Evolutionary conservation across 2,888 invertebrate genomes (phyloP).

Genomic region (Scaptomyza polygonia): DNA sequence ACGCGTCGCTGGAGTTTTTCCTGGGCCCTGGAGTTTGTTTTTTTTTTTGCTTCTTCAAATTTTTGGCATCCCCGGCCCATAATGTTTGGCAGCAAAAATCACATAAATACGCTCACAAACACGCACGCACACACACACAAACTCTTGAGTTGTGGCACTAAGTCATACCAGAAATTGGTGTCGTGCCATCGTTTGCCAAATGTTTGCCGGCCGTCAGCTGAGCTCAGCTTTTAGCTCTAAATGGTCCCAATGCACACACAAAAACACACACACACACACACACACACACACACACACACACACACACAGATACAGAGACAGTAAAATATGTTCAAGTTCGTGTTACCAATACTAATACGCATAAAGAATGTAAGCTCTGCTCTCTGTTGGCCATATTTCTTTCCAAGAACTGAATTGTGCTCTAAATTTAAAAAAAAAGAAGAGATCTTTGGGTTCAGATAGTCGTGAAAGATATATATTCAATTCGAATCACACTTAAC

Average conservation of each 20-base stretch:
- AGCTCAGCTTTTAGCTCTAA: constrained; percentile 61
- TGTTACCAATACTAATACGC: constrained; percentile 14
- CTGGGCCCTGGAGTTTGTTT: constrained; percentile 17
- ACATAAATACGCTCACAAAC: constrained; percentile 49
- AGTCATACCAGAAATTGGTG: constrained; percentile 47
- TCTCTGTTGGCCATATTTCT: not conserved
- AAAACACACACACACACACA: constrained; percentile 21
- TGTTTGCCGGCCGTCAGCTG: constrained; percentile 56
- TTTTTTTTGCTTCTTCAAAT: too few relatives aligned
- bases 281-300: constrained; percentile 10
- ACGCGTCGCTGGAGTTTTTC: constrained; percentile 48
- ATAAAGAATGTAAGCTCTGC: not conserved
- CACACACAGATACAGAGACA: not conserved
- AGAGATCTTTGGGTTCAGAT: not conserved
- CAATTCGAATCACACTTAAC: too few relatives aligned
- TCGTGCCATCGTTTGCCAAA: constrained; percentile 56
- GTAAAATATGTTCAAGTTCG: constrained; percentile 26
- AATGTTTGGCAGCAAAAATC: constrained; percentile 40
- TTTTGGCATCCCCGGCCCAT: constrained; percentile 52
- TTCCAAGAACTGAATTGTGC: not conserved
- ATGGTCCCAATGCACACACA: constrained; percentile 40
- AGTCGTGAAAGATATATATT: too few relatives aligned
- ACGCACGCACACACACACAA: constrained; percentile 6
- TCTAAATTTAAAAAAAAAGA: not conserved
- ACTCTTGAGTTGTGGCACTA: constrained; percentile 5